Base-by-base conservation (phyloP, 2,113 vertebrate species). In the Chaetura pelagica region DNA sequence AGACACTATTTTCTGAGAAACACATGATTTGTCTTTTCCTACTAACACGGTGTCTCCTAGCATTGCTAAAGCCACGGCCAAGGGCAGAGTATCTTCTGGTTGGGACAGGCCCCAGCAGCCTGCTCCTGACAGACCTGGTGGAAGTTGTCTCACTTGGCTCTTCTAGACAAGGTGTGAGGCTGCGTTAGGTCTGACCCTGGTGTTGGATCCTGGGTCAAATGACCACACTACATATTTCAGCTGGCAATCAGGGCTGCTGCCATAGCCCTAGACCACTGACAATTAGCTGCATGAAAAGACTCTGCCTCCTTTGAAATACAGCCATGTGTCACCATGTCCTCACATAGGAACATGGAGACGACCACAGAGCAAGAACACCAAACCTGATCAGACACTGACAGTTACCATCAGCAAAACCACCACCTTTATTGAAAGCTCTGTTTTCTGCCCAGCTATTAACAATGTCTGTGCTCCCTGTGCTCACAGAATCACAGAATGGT, bases 281-380 rank as follows among this genome's bases (percentile, higher is more conserved):
- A 51, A 4, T 4, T 7, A 22, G 7, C 26, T 54, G 27, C 27
- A 10, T 1, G 20, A 4, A 20, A 84, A 79, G 5, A 11, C 3
- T 14, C 38, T 0, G 0, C 7, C 58, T 42, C 15, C 30, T 46
- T 4, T 46, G 73, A 38, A 61, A 42, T 21, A 42, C 7, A 67
- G 40, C 52, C 84, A 11, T 0, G 3, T 14, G 74, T 3, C 44
- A 15, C 52, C 21, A 44, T 3, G 8, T 5, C 22, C 20, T 51
- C 7, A 0, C 10, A 26, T 2, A 44, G 4, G 0, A 38, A 19
- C 30, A 5, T 1, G 16, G 42, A 32, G 74, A 29, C n/a, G 40
- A 51, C 35, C 67, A n/a, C 3, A 13, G 52, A 35, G n/a, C 0
- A 14, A 54, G 49, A 62, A 20, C 62, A 44, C 15, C 57, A 12